Percentiles rank a stretch among this genome's conserved stretches.
Evolutionary conservation across 2,888 invertebrate genomes (phyloP).

Genomic region (Mechanitis messenoides): DNA sequence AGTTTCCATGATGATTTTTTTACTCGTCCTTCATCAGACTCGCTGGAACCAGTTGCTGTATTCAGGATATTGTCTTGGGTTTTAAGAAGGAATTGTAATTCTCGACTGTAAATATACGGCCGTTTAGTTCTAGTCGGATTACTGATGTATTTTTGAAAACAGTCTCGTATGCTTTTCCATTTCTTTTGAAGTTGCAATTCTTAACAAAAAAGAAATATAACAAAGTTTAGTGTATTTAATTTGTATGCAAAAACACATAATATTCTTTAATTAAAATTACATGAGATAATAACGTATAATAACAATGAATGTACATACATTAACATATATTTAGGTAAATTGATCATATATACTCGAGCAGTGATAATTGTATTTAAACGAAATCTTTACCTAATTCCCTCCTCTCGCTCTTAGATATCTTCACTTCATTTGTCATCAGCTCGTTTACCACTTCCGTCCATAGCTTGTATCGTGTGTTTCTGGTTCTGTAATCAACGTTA

Average conservation of each 20-base stretch:
- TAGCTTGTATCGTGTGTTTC: slow-evolving; percentile 46
- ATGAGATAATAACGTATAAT: no score
- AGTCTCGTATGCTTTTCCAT: slow-evolving; percentile 69
- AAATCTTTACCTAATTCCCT: slow-evolving; percentile 57
- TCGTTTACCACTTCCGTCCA: slow-evolving; percentile 64
- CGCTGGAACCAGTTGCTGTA: slow-evolving; percentile 38
- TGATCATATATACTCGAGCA: no score
- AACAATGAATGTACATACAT: no score
- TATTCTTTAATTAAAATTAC: no score
- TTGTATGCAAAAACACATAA: neutral
- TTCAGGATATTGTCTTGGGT: slow-evolving; percentile 41
- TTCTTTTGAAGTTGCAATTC: slow-evolving; percentile 69
- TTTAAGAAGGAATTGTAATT: slow-evolving; percentile 56
- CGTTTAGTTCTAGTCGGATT: slow-evolving; percentile 55
- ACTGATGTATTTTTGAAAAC: slow-evolving; percentile 56
- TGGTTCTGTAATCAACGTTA: slow-evolving; percentile 53
- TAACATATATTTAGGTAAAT: no score
- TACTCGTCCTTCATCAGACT: slow-evolving; percentile 44
- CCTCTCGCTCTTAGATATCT: slow-evolving; percentile 61
- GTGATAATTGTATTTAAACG: no score
- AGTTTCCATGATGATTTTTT: slow-evolving; percentile 40
- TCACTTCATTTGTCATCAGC: slow-evolving; percentile 51
- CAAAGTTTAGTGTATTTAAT: neutral
- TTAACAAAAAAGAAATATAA: slow-evolving; percentile 38
- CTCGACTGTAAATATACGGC: slow-evolving; percentile 59